A percentile compares a stretch with the other conserved stretches of the same genome.
These are phyloP conservation scores for Noturus placidus DNA, from an alignment of 2,113 vertebrate genomes.

Conservation along the genomic window DNA sequence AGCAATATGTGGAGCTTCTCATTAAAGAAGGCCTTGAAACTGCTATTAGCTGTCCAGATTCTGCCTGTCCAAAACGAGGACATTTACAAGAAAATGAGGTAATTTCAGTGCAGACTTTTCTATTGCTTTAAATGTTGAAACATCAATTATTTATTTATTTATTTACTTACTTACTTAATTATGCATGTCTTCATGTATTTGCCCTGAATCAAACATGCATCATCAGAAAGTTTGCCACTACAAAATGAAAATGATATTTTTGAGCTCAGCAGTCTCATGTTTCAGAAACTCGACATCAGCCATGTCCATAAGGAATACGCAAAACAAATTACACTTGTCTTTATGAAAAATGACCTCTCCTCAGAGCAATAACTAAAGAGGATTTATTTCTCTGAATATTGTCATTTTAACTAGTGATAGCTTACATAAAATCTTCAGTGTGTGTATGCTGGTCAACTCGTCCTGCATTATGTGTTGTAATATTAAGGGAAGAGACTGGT, in stretches of 20 bases:
- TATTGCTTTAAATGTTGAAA: background rate
- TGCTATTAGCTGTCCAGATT: constrained; percentile 95
- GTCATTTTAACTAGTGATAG: background rate
- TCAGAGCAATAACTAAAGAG: background rate
- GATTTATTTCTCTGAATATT: constrained; percentile 10
- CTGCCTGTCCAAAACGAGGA: constrained; percentile 91
- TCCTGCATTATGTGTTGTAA: background rate
- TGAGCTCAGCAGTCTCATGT: background rate
- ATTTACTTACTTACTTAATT: background rate
- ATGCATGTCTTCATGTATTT: background rate
- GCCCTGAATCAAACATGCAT: background rate
- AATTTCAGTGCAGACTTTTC: constrained; percentile 33
- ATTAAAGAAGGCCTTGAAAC: constrained; percentile 98
- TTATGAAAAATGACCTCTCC: background rate
- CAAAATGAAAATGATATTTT: background rate
- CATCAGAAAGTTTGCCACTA: background rate
- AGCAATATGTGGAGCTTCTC: constrained; percentile 96
- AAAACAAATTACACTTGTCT: background rate
- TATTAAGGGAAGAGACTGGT: background rate
- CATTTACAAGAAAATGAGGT: constrained; percentile 95
- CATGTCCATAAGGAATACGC: background rate
- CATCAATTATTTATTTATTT: background rate
- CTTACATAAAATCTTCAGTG: background rate
- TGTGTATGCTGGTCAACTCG: background rate
- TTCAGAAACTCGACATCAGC: background rate